Evolutionary conservation across 2,113 vertebrate genomes (phyloP).

Genomic region (Upupa epops): DNA sequence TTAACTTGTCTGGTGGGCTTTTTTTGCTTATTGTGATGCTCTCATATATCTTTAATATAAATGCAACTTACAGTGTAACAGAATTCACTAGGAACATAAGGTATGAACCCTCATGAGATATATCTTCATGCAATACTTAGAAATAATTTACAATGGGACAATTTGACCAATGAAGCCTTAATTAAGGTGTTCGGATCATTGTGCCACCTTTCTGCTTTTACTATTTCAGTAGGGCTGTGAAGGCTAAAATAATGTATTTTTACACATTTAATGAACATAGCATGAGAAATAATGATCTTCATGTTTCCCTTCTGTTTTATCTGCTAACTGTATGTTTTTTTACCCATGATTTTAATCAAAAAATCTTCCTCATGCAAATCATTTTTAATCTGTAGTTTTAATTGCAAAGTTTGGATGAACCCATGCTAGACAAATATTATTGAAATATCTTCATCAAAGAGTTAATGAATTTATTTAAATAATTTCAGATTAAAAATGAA

Average conservation of each 20-base stretch:
- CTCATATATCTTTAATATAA: background rate
- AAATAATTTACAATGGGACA: background rate
- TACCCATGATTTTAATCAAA: background rate
- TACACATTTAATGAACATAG: background rate
- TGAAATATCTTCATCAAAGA: background rate
- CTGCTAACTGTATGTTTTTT: background rate
- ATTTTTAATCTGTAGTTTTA: background rate
- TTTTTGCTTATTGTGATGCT: background rate
- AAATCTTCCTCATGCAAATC: background rate
- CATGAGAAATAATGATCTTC: background rate
- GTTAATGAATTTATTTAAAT: background rate
- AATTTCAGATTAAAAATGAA: background rate
- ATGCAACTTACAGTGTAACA: background rate
- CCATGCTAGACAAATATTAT: background rate
- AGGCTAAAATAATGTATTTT: background rate
- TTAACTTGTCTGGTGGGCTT: background rate
- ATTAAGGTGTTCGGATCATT: background rate
- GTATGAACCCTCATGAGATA: background rate
- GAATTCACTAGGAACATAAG: background rate
- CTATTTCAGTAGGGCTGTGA: background rate
- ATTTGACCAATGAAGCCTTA: background rate
- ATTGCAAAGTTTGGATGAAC: background rate
- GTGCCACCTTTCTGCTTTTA: background rate
- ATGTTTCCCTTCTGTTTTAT: background rate
- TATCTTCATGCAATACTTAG: background rate